Evolutionary conservation across 2,888 invertebrate species (phyloP).

Genomic region (Erpobdella octoculata): DNA sequence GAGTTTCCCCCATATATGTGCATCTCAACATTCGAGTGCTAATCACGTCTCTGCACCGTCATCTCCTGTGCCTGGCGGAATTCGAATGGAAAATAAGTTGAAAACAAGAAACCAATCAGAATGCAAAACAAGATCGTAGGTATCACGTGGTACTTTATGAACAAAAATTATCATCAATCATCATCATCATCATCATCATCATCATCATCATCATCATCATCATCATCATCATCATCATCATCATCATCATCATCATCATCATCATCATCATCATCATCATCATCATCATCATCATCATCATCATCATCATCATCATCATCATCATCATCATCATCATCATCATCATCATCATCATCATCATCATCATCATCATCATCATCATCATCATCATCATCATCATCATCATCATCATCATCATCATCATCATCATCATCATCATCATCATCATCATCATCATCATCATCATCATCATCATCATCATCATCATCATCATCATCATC

Average conservation of each 20-base stretch:
- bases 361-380: conserved; percentile 3
- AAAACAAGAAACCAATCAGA: too few species aligned
- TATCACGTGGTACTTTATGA: too few species aligned
- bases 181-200: conserved; percentile 15
- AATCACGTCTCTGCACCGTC: too few species aligned
- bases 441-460: conserved; percentile 2
- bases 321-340: conserved; percentile 2
- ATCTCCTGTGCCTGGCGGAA: too few species aligned
- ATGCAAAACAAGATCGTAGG: too few species aligned
- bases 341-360: conserved; percentile 17
- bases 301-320: conserved; percentile 10
- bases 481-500: conserved; percentile 8
- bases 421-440: conserved; percentile 7
- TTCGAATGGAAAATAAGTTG: too few species aligned
- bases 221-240: conserved; percentile 3
- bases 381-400: conserved; percentile 11
- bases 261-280: conserved; percentile 13
- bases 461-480: conserved; percentile 15
- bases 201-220: background rate
- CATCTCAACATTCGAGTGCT: too few species aligned
- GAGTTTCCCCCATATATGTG: too few species aligned
- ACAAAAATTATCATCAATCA: conserved; percentile 6
- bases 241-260: conserved; percentile 14
- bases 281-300: conserved; percentile 2
- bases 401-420: conserved; percentile 8